Evolutionary conservation across 2,797 vertebrate genomes (phyloP).

Genomic region (Octomys mimax): DNA sequence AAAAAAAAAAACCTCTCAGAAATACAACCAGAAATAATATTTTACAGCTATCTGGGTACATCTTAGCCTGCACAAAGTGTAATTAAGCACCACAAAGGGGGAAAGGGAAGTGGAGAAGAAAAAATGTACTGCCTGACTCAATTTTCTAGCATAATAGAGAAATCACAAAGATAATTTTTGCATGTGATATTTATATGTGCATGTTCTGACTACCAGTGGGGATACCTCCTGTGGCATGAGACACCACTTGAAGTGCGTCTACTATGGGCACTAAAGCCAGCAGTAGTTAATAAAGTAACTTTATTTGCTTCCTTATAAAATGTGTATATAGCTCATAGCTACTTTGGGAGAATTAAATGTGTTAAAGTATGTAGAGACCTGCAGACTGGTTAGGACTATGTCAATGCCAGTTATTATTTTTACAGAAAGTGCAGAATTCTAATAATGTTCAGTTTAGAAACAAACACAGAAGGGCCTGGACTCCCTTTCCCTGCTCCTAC

Average conservation of each 20-base stretch:
- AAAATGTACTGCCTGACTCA: background rate
- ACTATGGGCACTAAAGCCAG: background rate
- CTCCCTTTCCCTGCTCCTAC: background rate
- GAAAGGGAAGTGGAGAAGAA: background rate
- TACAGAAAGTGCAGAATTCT: background rate
- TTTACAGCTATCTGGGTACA: background rate
- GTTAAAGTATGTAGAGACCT: background rate
- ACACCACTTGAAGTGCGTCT: background rate
- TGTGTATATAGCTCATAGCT: background rate
- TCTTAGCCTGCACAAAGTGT: background rate
- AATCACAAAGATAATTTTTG: background rate
- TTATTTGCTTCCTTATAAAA: background rate
- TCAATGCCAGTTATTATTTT: constrained; percentile 6
- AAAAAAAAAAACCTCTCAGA: background rate
- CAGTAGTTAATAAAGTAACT: background rate
- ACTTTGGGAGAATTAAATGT: background rate
- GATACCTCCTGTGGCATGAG: background rate
- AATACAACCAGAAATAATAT: background rate
- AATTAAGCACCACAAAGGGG: background rate
- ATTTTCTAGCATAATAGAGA: background rate
- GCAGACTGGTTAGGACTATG: background rate
- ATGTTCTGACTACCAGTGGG: background rate
- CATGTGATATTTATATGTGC: background rate
- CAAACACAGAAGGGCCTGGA: background rate
- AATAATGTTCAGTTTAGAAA: background rate